phyloP scores from a whole-genome alignment of 2,888 invertebrate genomes.

The Gymnocheta viridis region DNA sequence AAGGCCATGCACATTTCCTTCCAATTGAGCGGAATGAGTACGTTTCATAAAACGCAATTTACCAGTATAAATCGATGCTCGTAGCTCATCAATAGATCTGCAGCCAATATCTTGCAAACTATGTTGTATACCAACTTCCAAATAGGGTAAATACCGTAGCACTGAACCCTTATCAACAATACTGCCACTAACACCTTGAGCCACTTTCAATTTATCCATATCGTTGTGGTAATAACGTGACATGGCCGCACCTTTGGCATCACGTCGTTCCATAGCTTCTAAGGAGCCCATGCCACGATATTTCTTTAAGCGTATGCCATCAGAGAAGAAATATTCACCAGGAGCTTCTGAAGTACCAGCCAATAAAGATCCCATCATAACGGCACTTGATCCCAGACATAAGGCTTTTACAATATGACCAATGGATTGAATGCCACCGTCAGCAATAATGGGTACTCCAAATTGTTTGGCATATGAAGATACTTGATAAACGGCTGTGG shows the following conservation, averaged over 20 bases:
- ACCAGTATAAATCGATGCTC: constrained; percentile 91
- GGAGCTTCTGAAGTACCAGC: constrained; percentile 99
- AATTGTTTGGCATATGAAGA: constrained; percentile 93
- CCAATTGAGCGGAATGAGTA: constrained; percentile 96
- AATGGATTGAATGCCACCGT: constrained; percentile 98
- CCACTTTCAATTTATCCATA: constrained; percentile 97
- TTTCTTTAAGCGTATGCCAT: constrained; percentile 98
- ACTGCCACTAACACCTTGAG: constrained; percentile 99
- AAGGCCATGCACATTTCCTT: constrained; percentile 98
- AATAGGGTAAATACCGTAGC: constrained; percentile 95
- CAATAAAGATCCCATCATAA: constrained; percentile 99
- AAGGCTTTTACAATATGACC: constrained; percentile 98
- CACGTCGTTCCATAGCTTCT: constrained; percentile 98
- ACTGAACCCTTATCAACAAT: constrained; percentile 99
- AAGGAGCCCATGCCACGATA: constrained; percentile 99
- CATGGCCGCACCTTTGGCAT: constrained; percentile 92
- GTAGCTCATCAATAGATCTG: constrained; percentile 85
- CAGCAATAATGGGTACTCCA: constrained; percentile 98
- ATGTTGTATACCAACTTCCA: constrained; percentile 97
- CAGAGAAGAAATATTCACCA: constrained; percentile 99
- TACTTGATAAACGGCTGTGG: constrained; percentile 98
- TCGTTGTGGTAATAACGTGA: constrained; percentile 93
- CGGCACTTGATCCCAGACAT: constrained; percentile 95
- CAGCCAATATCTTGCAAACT: constrained; percentile 98
- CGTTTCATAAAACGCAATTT: constrained; percentile 96